Percentiles rank a stretch among this genome's conserved stretches.
Evolutionary conservation across 2,888 invertebrate genomes (phyloP).

Genomic region (Ernsta delagoae): DNA sequence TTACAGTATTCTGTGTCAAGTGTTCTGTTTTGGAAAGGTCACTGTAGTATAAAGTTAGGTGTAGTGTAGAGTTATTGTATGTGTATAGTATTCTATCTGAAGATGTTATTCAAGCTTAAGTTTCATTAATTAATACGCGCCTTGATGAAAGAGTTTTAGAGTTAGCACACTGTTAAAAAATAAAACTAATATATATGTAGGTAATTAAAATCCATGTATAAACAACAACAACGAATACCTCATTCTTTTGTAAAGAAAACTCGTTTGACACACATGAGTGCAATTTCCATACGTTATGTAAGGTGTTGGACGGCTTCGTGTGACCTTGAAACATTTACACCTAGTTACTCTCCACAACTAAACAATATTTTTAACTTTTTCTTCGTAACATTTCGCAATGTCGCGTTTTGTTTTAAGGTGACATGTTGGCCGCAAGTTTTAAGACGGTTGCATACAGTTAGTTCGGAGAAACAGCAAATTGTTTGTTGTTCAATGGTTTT

Average conservation of each 20-base stretch:
- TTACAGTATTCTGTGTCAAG: slow-evolving; percentile 15
- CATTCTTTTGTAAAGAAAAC: slow-evolving; percentile 1
- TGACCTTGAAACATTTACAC: slow-evolving; percentile 23
- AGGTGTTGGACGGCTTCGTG: not conserved
- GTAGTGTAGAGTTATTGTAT: no score
- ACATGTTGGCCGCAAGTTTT: not conserved
- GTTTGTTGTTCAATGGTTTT: not conserved
- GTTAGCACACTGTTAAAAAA: no score
- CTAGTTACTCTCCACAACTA: slow-evolving; percentile 15
- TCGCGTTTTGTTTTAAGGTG: slow-evolving; percentile 14
- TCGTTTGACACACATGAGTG: not conserved
- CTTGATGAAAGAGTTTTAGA: no score
- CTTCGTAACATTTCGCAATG: slow-evolving; percentile 22
- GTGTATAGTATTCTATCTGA: no score
- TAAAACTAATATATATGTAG: no score
- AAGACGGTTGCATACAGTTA: not conserved
- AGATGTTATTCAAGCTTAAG: no score
- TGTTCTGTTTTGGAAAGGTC: slow-evolving; percentile 14
- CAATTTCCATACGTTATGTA: slow-evolving; percentile 22
- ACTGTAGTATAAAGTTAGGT: no score
- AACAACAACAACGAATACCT: not conserved
- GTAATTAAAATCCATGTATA: not conserved
- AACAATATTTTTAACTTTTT: slow-evolving; percentile 24
- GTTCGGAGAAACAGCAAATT: slow-evolving; percentile 4
- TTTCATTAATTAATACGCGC: no score